A percentile compares a stretch with the other conserved stretches of the same genome.
These are phyloP conservation scores for Acanthis flammea DNA, from an alignment of 2,797 vertebrate genomes.

Conservation along the genomic window DNA sequence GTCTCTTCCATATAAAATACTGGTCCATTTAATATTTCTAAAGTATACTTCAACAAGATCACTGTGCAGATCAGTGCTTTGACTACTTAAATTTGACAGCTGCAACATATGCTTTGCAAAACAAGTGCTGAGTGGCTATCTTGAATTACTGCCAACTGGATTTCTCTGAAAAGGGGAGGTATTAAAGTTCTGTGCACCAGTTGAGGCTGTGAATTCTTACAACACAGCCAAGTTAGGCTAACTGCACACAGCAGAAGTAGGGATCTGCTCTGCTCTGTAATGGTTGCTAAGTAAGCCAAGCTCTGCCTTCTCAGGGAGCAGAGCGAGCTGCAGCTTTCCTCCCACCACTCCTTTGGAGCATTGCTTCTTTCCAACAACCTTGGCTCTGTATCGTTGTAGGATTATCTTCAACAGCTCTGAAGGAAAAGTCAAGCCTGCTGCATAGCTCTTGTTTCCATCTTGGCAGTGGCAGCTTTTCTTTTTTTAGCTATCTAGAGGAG, in stretches of 20 bases:
- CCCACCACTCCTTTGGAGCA: accelerated
- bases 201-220: background rate
- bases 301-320: background rate
- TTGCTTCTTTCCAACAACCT: background rate
- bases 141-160: background rate
- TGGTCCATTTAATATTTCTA: background rate
- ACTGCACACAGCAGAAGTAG: background rate
- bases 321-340: background rate
- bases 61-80: background rate
- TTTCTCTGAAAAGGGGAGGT: background rate
- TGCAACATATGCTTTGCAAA: background rate
- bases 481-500: background rate
- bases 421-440: background rate
- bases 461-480: background rate
- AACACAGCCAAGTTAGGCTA: background rate
- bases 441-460: background rate
- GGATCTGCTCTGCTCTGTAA: background rate
- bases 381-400: background rate
- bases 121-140: background rate
- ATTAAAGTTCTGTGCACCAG: background rate
- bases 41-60: background rate
- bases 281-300: background rate
- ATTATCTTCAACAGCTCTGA: background rate
- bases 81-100: background rate
- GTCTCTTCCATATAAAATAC: background rate